Evolutionary conservation across 2,113 vertebrate genomes (phyloP).

Genomic region (Struthio camelus): DNA sequence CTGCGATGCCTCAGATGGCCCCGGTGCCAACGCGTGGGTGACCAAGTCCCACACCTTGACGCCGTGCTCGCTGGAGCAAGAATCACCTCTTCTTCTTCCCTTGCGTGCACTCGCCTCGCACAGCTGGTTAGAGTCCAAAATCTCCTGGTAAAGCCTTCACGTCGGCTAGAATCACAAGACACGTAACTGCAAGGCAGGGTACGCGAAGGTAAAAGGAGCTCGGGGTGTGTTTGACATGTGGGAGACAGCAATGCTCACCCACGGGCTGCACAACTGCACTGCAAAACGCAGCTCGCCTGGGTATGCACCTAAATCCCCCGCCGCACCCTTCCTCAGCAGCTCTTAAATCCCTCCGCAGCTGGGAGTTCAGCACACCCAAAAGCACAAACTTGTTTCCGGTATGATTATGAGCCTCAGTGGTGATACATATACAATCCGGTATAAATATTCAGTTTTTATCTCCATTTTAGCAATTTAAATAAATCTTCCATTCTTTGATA

Average conservation of each 20-base stretch:
- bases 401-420: background rate
- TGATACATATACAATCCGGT: background rate
- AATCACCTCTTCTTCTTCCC: background rate
- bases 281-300: background rate
- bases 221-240: background rate
- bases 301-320: background rate
- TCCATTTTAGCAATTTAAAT: background rate
- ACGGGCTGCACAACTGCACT: background rate
- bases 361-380: background rate
- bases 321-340: background rate
- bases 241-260: background rate
- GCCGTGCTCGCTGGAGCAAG: background rate
- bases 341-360: background rate
- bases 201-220: background rate
- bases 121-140: background rate
- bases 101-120: background rate
- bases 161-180: background rate
- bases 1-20: background rate
- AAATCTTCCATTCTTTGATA: slow-evolving; percentile 11
- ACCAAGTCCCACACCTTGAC: background rate
- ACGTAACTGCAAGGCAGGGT: background rate
- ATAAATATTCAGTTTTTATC: background rate
- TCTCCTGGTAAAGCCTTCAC: background rate
- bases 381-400: background rate
- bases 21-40: background rate